Evolutionary conservation across 2,888 invertebrate species (phyloP).

Genomic region (Meteorus colon): DNA sequence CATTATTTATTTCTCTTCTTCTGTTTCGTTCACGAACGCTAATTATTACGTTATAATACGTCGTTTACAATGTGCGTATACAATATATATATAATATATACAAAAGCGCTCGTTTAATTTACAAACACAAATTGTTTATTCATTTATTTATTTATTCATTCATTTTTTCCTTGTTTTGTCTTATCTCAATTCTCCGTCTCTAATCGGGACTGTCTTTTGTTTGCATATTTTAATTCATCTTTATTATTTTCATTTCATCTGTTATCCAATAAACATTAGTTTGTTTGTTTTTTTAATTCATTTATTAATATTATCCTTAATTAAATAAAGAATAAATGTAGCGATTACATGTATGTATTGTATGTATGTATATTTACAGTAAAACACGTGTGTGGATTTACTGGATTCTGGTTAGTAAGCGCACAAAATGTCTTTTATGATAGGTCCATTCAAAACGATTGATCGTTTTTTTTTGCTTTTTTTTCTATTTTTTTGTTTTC

Average conservation of each 20-base stretch:
- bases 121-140: slow-evolving; percentile 55
- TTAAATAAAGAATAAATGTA: slow-evolving; percentile 47
- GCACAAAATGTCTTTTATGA: slow-evolving; percentile 70
- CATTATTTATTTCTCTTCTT: slow-evolving; percentile 32
- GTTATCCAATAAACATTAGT: slow-evolving; percentile 44
- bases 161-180: slow-evolving; percentile 22
- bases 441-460: slow-evolving; percentile 62
- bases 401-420: slow-evolving; percentile 63
- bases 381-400: slow-evolving; percentile 37
- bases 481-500: slow-evolving; percentile 13
- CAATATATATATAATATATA: slow-evolving; percentile 70
- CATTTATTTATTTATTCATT: slow-evolving; percentile 13
- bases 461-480: slow-evolving; percentile 27
- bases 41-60: slow-evolving; percentile 34
- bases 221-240: slow-evolving; percentile 24
- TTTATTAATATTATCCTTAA: not conserved
- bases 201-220: slow-evolving; percentile 66
- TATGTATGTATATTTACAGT: slow-evolving; percentile 28
- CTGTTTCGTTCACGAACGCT: slow-evolving; percentile 52
- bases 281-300: slow-evolving; percentile 39
- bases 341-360: slow-evolving; percentile 44
- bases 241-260: slow-evolving; percentile 25
- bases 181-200: slow-evolving; percentile 50
- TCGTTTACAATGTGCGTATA: slow-evolving; percentile 68
- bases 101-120: slow-evolving; percentile 67